A percentile compares a stretch with the other conserved stretches of the same genome.
Conservation (phyloP, 30 jellyfish, hydroid and myxozoan genomes). For the Mastigias papua region DNA sequence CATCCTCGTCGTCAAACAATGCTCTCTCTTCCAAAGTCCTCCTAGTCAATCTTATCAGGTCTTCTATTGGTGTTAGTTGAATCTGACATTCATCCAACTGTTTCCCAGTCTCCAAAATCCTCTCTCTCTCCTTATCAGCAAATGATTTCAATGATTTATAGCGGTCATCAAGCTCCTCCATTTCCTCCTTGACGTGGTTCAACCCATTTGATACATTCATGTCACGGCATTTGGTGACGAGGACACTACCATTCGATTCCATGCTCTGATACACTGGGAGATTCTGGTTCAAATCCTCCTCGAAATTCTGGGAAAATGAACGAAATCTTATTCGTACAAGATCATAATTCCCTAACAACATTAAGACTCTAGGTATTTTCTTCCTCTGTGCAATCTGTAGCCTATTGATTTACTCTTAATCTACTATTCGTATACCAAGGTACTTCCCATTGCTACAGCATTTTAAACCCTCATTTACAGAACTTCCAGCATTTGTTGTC, state of each 20-base stretch:
- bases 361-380: too few relatives aligned
- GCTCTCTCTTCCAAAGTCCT: conserved; percentile 53
- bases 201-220: conserved; percentile 80
- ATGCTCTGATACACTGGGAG: conserved; percentile 42
- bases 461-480: too few relatives aligned
- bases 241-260: conserved; percentile 63
- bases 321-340: too few relatives aligned
- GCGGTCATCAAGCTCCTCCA: conserved; percentile 70
- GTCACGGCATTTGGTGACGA: conserved; percentile 58
- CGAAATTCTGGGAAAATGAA: conserved; percentile 72
- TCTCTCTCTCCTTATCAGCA: conserved; percentile 72
- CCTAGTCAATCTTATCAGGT: conserved; percentile 70
- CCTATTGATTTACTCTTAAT: too few relatives aligned
- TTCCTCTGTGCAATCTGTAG: too few relatives aligned
- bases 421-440: too few relatives aligned
- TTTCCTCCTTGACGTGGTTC: conserved; percentile 76
- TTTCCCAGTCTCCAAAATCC: conserved; percentile 63
- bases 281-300: conserved; percentile 79
- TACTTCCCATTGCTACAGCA: too few relatives aligned
- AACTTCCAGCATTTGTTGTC: too few relatives aligned
- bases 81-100: conserved; percentile 78
- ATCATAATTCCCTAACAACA: too few relatives aligned
- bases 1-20: conserved; percentile 82
- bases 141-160: conserved; percentile 72
- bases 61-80: conserved; percentile 80